These are phyloP conservation scores for Sisyra nigra DNA, from an alignment of 2,888 invertebrate genomes.

Conservation along the genomic window DNA sequence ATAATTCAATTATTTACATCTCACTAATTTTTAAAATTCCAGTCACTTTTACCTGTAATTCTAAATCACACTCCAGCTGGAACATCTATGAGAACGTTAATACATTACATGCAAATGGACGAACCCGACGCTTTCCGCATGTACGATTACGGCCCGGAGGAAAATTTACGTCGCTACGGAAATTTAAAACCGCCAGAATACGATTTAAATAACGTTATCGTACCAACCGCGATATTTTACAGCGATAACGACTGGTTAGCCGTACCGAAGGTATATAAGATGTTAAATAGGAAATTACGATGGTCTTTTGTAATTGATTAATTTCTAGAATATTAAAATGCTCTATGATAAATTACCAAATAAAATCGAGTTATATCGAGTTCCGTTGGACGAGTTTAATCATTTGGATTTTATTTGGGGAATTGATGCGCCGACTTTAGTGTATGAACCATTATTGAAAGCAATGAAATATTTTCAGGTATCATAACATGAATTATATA, in stretches of 20 bases:
- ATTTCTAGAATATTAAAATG: slow-evolving; percentile 36
- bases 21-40: not conserved
- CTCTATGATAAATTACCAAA: slow-evolving; percentile 36
- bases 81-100: slow-evolving; percentile 51
- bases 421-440: slow-evolving; percentile 38
- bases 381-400: slow-evolving; percentile 47
- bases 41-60: slow-evolving; percentile 48
- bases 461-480: slow-evolving; percentile 3
- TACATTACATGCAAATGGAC: slow-evolving; percentile 44
- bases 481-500: not conserved
- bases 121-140: slow-evolving; percentile 32
- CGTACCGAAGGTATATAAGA: slow-evolving; percentile 34
- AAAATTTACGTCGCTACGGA: slow-evolving; percentile 42
- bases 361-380: slow-evolving; percentile 36
- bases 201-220: slow-evolving; percentile 38
- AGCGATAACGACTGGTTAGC: slow-evolving; percentile 60
- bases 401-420: slow-evolving; percentile 60
- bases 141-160: slow-evolving; percentile 49
- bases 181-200: slow-evolving; percentile 41
- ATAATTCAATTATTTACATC: too few species aligned
- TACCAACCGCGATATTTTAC: slow-evolving; percentile 51
- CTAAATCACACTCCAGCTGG: slow-evolving; percentile 57
- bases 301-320: slow-evolving; percentile 4
- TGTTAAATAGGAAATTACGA: not conserved
- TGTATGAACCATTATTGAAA: slow-evolving; percentile 29